These are phyloP conservation scores for Urocolius indicus DNA, from an alignment of 2,113 vertebrate genomes.

Conservation along the genomic window DNA sequence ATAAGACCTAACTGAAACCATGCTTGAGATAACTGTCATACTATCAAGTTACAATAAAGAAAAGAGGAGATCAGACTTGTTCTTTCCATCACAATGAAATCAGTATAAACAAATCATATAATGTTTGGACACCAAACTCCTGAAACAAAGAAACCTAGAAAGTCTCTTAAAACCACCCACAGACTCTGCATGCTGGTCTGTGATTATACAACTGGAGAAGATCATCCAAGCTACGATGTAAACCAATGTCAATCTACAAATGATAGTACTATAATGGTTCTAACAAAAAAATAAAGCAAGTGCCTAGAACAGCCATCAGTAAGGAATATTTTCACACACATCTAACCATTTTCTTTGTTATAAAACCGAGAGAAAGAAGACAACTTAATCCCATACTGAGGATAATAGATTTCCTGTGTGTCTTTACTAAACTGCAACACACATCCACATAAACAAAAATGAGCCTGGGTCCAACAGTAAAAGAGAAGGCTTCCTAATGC, in stretches of 20 bases:
- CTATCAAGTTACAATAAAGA: slow-evolving; percentile 41
- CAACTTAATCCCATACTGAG: not conserved
- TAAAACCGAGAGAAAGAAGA: not conserved
- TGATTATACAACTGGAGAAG: slow-evolving; percentile 70
- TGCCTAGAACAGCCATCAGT: not conserved
- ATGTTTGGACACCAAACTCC: slow-evolving; percentile 55
- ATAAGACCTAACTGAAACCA: slow-evolving; percentile 21
- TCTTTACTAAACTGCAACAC: not conserved
- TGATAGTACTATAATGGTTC: not conserved
- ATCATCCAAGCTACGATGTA: slow-evolving; percentile 53
- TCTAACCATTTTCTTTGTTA: not conserved
- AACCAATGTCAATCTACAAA: slow-evolving; percentile 54
- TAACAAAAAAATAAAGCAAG: slow-evolving; percentile 39
- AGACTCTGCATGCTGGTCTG: slow-evolving; percentile 11
- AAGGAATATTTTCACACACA: not conserved
- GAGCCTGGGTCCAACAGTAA: not conserved
- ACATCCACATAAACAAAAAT: not conserved
- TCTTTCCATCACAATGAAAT: slow-evolving; percentile 53
- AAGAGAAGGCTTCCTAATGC: not conserved
- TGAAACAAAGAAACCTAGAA: slow-evolving; percentile 58
- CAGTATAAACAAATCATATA: slow-evolving; percentile 61
- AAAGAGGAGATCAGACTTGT: slow-evolving; percentile 24
- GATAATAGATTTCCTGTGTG: not conserved
- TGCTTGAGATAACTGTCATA: slow-evolving; percentile 5
- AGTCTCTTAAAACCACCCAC: slow-evolving; percentile 58